Evolutionary conservation across 2,888 invertebrate genomes (phyloP).

Genomic region (Latrodectus elegans): DNA sequence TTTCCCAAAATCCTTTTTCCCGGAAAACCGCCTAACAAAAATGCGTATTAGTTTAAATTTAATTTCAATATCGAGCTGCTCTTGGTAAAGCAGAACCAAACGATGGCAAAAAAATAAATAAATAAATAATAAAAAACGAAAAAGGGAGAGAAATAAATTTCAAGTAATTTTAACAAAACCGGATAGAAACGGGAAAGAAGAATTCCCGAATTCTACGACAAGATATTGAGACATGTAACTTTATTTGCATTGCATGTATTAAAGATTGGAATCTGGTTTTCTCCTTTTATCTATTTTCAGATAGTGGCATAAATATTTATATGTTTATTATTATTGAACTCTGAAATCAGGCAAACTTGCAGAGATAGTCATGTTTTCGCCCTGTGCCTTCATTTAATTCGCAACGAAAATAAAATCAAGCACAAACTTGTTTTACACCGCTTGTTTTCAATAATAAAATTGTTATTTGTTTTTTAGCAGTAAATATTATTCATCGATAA

Average conservation of each 20-base stretch:
- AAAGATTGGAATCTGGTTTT: slow-evolving; percentile 7
- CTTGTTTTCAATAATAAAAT: too few species aligned
- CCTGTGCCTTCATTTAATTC: slow-evolving; percentile 52
- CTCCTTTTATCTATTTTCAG: not conserved
- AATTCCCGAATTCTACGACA: slow-evolving; percentile 8
- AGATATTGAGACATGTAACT: slow-evolving; percentile 46
- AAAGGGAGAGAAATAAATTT: not conserved
- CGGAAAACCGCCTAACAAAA: slow-evolving; percentile 19
- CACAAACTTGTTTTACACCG: too few species aligned
- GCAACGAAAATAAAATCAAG: not conserved
- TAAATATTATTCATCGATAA: too few species aligned
- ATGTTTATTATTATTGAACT: slow-evolving; percentile 42
- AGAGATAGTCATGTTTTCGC: not conserved
- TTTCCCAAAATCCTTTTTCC: slow-evolving; percentile 16
- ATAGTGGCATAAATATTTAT: slow-evolving; percentile 48
- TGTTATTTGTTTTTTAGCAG: too few species aligned
- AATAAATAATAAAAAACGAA: too few species aligned
- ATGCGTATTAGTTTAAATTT: slow-evolving; percentile 38
- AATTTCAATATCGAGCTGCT: slow-evolving; percentile 55
- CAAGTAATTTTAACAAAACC: slow-evolving; percentile 6
- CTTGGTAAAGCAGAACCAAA: not conserved
- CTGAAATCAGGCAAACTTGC: slow-evolving; percentile 12
- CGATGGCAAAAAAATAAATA: not conserved
- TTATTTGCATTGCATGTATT: slow-evolving; percentile 29
- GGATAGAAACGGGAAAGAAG: not conserved